Evolutionary conservation across 2,888 invertebrate genomes (phyloP).

Genomic region (Hoplodrina blanda): DNA sequence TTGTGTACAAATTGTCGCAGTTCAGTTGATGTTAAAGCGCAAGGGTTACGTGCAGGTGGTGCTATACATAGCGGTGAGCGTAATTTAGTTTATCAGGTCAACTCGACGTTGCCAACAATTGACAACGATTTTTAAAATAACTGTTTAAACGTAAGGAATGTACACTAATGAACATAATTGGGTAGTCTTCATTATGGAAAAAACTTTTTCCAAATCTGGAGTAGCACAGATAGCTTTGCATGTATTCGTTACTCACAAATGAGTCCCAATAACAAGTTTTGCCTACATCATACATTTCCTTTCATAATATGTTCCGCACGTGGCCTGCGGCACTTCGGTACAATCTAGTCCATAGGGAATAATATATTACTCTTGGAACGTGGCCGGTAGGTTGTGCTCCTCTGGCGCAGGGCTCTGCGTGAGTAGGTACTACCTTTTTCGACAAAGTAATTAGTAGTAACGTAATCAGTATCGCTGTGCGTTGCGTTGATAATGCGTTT

Average conservation of each 20-base stretch:
- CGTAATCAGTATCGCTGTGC: not conserved
- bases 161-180: not conserved
- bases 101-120: no score
- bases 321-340: constrained; percentile 1
- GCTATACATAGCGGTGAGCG: no score
- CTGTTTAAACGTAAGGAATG: not conserved
- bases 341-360: constrained; percentile 34
- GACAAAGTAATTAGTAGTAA: not conserved
- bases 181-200: not conserved
- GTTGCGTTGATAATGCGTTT: no score
- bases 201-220: not conserved
- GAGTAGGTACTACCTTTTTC: no score
- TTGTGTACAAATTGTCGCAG: not conserved
- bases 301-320: not conserved
- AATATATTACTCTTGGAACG: constrained; percentile 27
- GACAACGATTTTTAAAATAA: no score
- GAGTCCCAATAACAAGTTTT: not conserved
- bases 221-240: not conserved
- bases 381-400: not conserved
- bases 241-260: constrained; percentile 8
- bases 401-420: not conserved
- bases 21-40: not conserved
- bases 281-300: constrained; percentile 5
- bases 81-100: no score
- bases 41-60: not conserved